These are phyloP conservation scores for Microplitis manilae DNA, from an alignment of 2,888 invertebrate species.

Conservation along the genomic window DNA sequence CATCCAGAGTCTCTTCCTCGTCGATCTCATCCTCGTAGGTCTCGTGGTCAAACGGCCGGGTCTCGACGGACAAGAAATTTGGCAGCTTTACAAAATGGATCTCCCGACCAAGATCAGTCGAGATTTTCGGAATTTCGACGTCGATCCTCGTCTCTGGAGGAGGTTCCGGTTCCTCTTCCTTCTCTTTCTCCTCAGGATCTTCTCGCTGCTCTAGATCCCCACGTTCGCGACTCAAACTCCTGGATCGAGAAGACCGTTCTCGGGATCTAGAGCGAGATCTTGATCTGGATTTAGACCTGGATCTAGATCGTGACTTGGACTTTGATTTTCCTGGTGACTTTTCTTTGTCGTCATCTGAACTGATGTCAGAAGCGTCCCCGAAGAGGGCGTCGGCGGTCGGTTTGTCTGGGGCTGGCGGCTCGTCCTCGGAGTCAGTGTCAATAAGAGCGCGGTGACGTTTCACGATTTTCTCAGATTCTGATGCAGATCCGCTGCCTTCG, in stretches of 20 bases:
- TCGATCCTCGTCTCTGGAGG: conserved; percentile 95
- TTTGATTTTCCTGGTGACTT: background rate
- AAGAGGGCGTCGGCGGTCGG: conserved; percentile 89
- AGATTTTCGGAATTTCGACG: conserved; percentile 96
- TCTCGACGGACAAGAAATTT: conserved; percentile 98
- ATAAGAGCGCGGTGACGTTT: conserved; percentile 75
- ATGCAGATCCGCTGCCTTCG: conserved; percentile 58
- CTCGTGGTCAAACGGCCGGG: conserved; percentile 93
- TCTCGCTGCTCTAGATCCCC: conserved; percentile 72
- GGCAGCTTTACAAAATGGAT: conserved; percentile 97
- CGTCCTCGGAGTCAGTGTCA: conserved; percentile 81
- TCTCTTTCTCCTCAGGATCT: conserved; percentile 75
- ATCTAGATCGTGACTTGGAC: background rate
- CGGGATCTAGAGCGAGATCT: background rate
- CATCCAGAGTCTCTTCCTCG: conserved; percentile 97
- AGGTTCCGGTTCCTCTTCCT: conserved; percentile 84
- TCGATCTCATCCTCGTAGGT: conserved; percentile 99
- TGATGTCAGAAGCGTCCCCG: conserved; percentile 95
- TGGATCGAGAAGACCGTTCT: background rate
- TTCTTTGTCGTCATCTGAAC: conserved; percentile 83
- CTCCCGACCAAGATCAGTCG: conserved; percentile 91
- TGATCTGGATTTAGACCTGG: background rate
- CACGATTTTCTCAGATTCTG: conserved; percentile 59
- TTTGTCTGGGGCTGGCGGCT: conserved; percentile 66
- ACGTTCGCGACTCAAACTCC: conserved; percentile 30